Percentiles rank a stretch among this genome's conserved stretches.
These are phyloP conservation scores for Lamellibrachia satsuma DNA, from an alignment of 2,888 invertebrate species.

Conservation along the genomic window DNA sequence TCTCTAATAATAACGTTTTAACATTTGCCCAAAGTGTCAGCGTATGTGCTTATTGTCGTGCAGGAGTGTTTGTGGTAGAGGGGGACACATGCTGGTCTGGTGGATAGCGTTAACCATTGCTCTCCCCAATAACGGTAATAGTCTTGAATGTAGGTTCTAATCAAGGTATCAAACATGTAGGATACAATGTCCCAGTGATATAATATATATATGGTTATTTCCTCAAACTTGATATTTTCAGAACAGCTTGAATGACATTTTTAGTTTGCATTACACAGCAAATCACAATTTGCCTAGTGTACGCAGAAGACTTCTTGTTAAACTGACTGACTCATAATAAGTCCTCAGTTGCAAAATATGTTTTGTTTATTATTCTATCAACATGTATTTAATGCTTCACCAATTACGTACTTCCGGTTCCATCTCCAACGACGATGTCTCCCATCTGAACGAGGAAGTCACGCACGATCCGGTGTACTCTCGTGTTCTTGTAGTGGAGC, in stretches of 20 bases:
- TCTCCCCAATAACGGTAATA: too few relatives aligned
- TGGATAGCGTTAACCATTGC: too few relatives aligned
- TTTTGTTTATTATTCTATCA: background rate
- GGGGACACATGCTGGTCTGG: background rate
- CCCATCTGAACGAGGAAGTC: conserved; percentile 66
- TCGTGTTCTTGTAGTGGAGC: conserved; percentile 56
- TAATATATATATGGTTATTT: too few relatives aligned
- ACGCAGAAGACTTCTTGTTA: too few relatives aligned
- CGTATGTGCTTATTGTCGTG: background rate
- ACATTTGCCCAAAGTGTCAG: background rate
- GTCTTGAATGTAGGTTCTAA: background rate
- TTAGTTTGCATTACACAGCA: too few relatives aligned
- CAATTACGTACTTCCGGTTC: conserved; percentile 58
- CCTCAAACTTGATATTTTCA: too few relatives aligned
- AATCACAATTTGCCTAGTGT: too few relatives aligned
- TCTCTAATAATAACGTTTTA: background rate
- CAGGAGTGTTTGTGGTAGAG: background rate
- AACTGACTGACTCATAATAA: background rate
- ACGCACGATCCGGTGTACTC: conserved; percentile 62
- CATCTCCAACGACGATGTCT: conserved; percentile 63
- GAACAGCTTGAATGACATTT: too few relatives aligned
- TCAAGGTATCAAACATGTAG: background rate
- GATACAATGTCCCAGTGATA: too few relatives aligned
- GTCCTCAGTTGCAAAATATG: background rate
- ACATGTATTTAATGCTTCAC: background rate